Evolutionary conservation across 2,888 invertebrate species (phyloP), one percentile per base, ranked within the genome.

Genomic region (Dione juno): DNA sequence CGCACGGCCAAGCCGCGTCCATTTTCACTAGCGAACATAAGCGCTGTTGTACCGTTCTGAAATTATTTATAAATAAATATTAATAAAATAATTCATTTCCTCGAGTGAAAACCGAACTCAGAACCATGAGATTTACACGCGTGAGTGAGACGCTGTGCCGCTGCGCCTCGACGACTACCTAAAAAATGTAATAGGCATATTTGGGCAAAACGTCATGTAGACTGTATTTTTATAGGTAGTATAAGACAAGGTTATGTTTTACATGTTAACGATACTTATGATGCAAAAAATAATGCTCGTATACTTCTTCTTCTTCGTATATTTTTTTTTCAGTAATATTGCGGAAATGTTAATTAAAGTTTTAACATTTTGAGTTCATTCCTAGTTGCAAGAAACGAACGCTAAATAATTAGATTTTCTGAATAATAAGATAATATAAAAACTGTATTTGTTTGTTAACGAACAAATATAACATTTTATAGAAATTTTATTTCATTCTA

Each of bases 21-120:
- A 80, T 96, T 96, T 82, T 96, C 95, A 72, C 98, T 95, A 59
- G 99, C 98, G 82, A 97, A 95, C 94, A 99, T 98, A 84, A 99
- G 96, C 66, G 97, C 97, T 63, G 99, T 98, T 74, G 97, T 96
- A 74, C 98, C 98, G 94, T 98, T 98, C 98, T 98, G 84, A 13
- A 69, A 52, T 41, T 19, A 19, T 37, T 63, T 8, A 19, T 16
- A 48, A 11, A 59, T 8, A 21, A 19, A 7, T 58, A n/a, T 41
- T 7, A 21, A 41, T 2, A 28, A 28, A 28, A 28, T 5, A 28
- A 28, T 3, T 28, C 2, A 28, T 28, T 2, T 28, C 28, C 28
- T 28, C 28, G 28, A 28, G 28, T 28, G 5, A 28, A 5, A 28
- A 28, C 5, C 28, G 28, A 28, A 28, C 28, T 5, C 5, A 28